A percentile compares a stretch with the other conserved stretches of the same genome.
phyloP scores from a whole-genome alignment of 2,888 invertebrate genomes.

The Catocala nupta region DNA sequence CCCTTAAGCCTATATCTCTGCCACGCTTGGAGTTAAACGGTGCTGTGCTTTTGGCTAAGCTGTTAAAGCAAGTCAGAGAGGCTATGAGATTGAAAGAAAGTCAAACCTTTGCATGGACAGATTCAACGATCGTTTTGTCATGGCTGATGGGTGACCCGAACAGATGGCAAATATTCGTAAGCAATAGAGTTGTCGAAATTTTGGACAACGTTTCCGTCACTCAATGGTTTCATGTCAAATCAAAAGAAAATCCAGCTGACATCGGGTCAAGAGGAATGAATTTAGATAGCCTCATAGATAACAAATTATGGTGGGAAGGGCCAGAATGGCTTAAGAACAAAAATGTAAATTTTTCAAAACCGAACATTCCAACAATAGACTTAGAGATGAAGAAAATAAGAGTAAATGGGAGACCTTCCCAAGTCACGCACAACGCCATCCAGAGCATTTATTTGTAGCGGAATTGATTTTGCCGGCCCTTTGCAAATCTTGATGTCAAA shows the following conservation, averaged over 20 bases:
- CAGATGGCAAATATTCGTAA: constrained; percentile 30
- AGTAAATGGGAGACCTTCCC: no score
- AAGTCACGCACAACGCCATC: no score
- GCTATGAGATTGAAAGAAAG: constrained; percentile 15
- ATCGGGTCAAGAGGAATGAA: background rate
- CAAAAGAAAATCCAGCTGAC: constrained; percentile 5
- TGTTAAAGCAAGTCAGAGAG: constrained; percentile 4
- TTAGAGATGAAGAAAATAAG: background rate
- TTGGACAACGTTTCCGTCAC: background rate
- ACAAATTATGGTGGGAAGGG: constrained; percentile 3
- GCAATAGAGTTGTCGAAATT: constrained; percentile 39
- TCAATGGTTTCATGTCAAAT: background rate
- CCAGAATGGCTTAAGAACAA: background rate
- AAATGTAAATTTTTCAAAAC: no score
- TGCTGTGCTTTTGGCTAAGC: constrained; percentile 2
- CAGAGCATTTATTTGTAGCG: no score
- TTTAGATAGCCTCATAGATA: background rate
- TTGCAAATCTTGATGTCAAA: no score
- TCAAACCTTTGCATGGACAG: constrained; percentile 34
- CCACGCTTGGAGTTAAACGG: constrained; percentile 20
- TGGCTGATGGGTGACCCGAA: constrained; percentile 43
- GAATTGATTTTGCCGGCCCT: no score
- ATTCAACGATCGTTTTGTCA: constrained; percentile 45
- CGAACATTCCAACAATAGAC: background rate
- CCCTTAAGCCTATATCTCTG: constrained; percentile 9